Evolutionary conservation across 64 coral and sea anemone species (phyloP).

Genomic region (Orbicella faveolata): DNA sequence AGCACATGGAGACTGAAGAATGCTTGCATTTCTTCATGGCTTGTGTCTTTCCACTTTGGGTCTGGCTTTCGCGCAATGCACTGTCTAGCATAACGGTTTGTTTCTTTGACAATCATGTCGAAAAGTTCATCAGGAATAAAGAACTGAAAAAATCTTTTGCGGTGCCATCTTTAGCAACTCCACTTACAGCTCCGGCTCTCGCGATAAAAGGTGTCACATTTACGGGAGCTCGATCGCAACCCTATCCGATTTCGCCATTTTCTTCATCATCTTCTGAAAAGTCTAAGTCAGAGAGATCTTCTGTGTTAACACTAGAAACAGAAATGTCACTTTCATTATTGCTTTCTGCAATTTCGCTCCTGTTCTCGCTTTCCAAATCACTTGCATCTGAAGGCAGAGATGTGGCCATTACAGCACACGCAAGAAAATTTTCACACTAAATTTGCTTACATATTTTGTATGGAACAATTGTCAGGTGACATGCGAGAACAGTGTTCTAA

Average conservation of each 20-base stretch:
- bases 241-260: not conserved
- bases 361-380: too few relatives aligned
- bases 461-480: too few relatives aligned
- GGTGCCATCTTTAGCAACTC: conserved; percentile 47
- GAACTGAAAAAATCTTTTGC: conserved; percentile 3
- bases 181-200: conserved; percentile 22
- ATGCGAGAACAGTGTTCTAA: too few relatives aligned
- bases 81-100: conserved; percentile 13
- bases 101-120: not conserved
- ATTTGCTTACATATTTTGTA: too few relatives aligned
- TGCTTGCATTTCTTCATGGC: conserved; percentile 35
- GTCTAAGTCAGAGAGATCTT: conserved; percentile 1
- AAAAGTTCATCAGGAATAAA: conserved; percentile 21
- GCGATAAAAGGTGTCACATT: not conserved
- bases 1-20: conserved; percentile 9
- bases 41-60: conserved; percentile 22
- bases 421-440: too few relatives aligned
- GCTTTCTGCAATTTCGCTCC: not conserved
- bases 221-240: not conserved
- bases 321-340: conserved; percentile 17
- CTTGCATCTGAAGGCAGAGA: too few relatives aligned
- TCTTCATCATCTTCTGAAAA: conserved; percentile 12
- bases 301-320: not conserved
- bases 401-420: too few relatives aligned
- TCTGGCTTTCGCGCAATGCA: too few relatives aligned